These are phyloP conservation scores for Siniperca scherzeri DNA, from an alignment of 2,797 vertebrate species.

Conservation along the genomic window DNA sequence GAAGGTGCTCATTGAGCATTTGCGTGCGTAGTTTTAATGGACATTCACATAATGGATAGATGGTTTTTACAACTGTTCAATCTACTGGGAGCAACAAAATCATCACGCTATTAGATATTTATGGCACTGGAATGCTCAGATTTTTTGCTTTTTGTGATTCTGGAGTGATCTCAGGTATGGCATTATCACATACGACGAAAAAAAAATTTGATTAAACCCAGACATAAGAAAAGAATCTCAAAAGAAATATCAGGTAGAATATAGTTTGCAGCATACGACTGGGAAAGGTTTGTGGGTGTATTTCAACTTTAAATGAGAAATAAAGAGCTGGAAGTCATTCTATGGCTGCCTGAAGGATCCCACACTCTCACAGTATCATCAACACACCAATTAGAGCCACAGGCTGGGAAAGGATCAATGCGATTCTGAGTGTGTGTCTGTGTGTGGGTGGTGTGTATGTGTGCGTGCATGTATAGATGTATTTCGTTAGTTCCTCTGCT, in stretches of 20 bases:
- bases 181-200: constrained; percentile 46
- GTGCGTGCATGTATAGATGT: constrained; percentile 73
- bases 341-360: constrained; percentile 80
- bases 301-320: constrained; percentile 84
- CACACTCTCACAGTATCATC: constrained; percentile 81
- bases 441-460: constrained; percentile 39
- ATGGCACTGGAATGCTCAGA: constrained; percentile 58
- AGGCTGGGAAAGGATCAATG: constrained; percentile 83
- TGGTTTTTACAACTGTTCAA: constrained; percentile 77
- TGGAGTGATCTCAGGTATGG: constrained; percentile 60
- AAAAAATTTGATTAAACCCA: constrained; percentile 69
- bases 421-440: constrained; percentile 59
- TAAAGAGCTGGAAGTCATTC: constrained; percentile 82
- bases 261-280: constrained; percentile 54
- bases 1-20: constrained; percentile 69
- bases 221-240: constrained; percentile 56
- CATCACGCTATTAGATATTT: constrained; percentile 81
- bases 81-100: constrained; percentile 75
- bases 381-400: constrained; percentile 84
- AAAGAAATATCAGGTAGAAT: constrained; percentile 67
- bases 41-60: constrained; percentile 80
- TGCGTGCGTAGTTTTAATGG: constrained; percentile 71
- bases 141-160: constrained; percentile 57
- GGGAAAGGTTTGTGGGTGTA: constrained; percentile 75
- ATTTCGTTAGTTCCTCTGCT: constrained; percentile 79